Conservation (phyloP, 2,113 vertebrate species). For the Protobothrops mucrosquamatus region DNA sequence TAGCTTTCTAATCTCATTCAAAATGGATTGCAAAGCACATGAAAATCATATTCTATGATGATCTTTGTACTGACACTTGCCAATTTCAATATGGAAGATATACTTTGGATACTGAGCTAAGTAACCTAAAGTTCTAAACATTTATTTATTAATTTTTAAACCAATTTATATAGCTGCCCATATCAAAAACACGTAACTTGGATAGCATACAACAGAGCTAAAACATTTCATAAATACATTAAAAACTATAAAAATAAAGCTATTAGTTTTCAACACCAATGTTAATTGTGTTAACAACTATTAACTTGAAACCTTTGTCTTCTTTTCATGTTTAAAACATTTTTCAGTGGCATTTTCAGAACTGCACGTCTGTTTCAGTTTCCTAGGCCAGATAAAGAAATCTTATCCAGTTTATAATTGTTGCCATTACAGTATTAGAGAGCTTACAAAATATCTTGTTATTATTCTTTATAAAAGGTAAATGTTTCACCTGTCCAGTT, state of each 20-base stretch:
- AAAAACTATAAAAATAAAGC: neutral
- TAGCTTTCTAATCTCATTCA: slow-evolving; percentile 1
- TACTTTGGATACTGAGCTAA: neutral
- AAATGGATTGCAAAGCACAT: slow-evolving; percentile 6
- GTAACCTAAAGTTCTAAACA: neutral
- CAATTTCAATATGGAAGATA: neutral
- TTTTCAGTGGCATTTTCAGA: neutral
- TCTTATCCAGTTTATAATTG: neutral
- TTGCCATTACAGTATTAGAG: neutral
- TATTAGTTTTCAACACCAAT: neutral
- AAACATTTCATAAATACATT: neutral
- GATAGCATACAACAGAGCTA: neutral
- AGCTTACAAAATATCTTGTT: neutral
- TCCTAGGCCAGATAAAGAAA: neutral
- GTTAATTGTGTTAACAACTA: neutral
- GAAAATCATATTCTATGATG: neutral
- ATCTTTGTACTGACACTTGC: neutral
- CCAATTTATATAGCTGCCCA: neutral
- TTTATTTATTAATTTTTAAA: neutral
- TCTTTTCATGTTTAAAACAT: neutral
- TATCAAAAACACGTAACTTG: neutral
- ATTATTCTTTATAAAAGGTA: neutral
- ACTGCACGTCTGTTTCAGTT: neutral
- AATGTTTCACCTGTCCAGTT: neutral
- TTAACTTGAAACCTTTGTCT: neutral